Evolutionary conservation across 2,888 invertebrate genomes (phyloP).

Genomic region (Entomobrya multifasciata): DNA sequence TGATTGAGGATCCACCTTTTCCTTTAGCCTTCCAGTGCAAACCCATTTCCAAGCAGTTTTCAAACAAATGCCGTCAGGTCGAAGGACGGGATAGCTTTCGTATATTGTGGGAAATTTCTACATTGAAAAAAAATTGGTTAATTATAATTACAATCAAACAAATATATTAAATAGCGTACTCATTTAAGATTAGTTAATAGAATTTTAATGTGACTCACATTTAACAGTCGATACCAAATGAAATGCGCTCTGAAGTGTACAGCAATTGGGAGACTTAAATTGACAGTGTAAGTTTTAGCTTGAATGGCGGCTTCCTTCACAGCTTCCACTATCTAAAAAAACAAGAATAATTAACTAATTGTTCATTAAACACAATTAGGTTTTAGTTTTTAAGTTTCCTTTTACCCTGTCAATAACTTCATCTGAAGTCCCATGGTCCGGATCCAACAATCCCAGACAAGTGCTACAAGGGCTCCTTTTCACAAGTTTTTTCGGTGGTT

Average conservation of each 20-base stretch:
- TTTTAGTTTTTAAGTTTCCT: no score
- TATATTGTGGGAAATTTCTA: slow-evolving; percentile 83
- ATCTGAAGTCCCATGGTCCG: slow-evolving; percentile 82
- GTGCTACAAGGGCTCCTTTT: slow-evolving; percentile 85
- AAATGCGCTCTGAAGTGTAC: slow-evolving; percentile 86
- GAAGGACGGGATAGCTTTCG: slow-evolving; percentile 80
- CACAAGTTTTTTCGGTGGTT: slow-evolving; percentile 82
- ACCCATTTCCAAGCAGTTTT: slow-evolving; percentile 92
- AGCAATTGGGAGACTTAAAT: slow-evolving; percentile 87
- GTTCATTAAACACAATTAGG: neutral
- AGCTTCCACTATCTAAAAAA: slow-evolving; percentile 79
- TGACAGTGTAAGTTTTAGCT: slow-evolving; percentile 86
- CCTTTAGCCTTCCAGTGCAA: slow-evolving; percentile 85
- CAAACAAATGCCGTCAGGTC: slow-evolving; percentile 81
- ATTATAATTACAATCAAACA: neutral
- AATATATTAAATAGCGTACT: no score
- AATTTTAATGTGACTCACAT: slow-evolving; percentile 13
- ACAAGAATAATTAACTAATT: neutral
- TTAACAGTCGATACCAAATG: slow-evolving; percentile 84
- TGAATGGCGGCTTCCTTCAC: slow-evolving; percentile 84
- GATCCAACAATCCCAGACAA: slow-evolving; percentile 88
- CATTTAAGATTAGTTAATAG: no score
- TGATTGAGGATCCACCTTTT: slow-evolving; percentile 83
- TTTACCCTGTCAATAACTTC: slow-evolving; percentile 83
- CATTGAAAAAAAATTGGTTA: no score